A percentile compares a stretch with the other conserved stretches of the same genome.
phyloP scores from a whole-genome alignment of 2,888 invertebrate species.

The Hypsopygia costalis region DNA sequence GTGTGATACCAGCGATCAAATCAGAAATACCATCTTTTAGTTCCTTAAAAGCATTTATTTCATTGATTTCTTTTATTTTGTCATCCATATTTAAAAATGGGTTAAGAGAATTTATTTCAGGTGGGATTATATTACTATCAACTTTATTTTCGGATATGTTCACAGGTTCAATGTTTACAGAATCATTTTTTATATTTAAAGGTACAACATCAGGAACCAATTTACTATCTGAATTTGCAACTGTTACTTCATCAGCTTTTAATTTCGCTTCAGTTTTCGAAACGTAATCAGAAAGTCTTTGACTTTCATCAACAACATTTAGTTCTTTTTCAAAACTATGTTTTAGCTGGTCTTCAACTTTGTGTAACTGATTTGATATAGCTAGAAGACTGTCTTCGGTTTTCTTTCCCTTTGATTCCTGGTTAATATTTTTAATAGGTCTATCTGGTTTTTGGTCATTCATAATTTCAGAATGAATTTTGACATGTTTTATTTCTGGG shows the following conservation, averaged over 20 bases:
- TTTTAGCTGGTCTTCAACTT: slow-evolving; percentile 72
- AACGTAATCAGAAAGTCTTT: slow-evolving; percentile 44
- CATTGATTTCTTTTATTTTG: slow-evolving; percentile 64
- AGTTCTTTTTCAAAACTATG: slow-evolving; percentile 69
- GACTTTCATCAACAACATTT: slow-evolving; percentile 58
- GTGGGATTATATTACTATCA: slow-evolving; percentile 24
- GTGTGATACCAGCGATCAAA: slow-evolving; percentile 72
- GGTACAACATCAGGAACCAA: slow-evolving; percentile 45
- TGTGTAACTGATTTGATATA: slow-evolving; percentile 71
- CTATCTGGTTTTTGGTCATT: slow-evolving; percentile 26
- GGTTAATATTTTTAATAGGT: slow-evolving; percentile 16
- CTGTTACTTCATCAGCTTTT: slow-evolving; percentile 48
- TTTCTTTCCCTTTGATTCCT: slow-evolving; percentile 56
- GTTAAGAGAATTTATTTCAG: slow-evolving; percentile 53
- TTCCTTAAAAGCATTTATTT: slow-evolving; percentile 73
- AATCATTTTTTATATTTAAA: slow-evolving; percentile 45
- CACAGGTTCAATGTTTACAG: slow-evolving; percentile 34
- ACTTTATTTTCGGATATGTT: slow-evolving; percentile 21
- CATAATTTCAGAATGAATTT: slow-evolving; percentile 41
- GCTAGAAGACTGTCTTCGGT: slow-evolving; percentile 74
- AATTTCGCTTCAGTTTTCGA: slow-evolving; percentile 40
- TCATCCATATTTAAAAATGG: slow-evolving; percentile 61
- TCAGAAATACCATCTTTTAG: slow-evolving; percentile 75
- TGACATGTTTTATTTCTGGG: slow-evolving; percentile 45
- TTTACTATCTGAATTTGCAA: slow-evolving; percentile 43